Base-by-base conservation (phyloP, 2,888 invertebrate genomes). In the Drosophila colorata region DNA sequence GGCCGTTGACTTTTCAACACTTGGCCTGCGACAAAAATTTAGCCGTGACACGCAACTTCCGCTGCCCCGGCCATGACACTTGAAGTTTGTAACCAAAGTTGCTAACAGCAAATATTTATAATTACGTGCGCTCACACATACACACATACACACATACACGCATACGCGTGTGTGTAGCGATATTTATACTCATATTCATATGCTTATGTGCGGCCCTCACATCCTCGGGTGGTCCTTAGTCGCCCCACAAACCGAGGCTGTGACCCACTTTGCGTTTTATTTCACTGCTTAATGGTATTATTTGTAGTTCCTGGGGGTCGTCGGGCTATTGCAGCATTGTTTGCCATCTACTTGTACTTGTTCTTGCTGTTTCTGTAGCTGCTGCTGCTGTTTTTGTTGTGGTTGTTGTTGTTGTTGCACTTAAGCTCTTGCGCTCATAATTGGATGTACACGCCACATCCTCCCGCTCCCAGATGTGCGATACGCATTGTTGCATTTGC, bases 241-340 rank as follows among this genome's bases (percentile, higher is more conserved):
- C 41, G 18, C 35, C 40, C 59, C 69, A 64, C 68, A 67, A 75
- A 53, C 66, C 79, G 66, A 87, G 85, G 69, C 75, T 72, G 69
- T 88, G 90, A 90, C 90, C 90, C 79, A 89, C 78, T 89, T 87
- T 67, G 67, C 44, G 69, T 74, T 80, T 79, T 80, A 76, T 74
- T 85, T 78, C 74, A 81, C 74, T 78, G 79, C 74, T 78, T 88
- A 81, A 78, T 81, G 49, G 66, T 35, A 78, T 74, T 80, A 80
- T 84, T 83, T 69, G 74, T 83, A 67, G 71, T 63, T 70, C 59
- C 53, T 47, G 33, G 57, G 52, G 48, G 58, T 48, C 58, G 52
- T 55, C 38, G 44, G 56, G 61, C 64, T 48, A 43, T 44, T 44
- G 31, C 63, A 47, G 55, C 66, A 69, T 87, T 83, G 84, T 83